These are phyloP conservation scores for Australoheros scitulus DNA, from an alignment of 2,113 vertebrate genomes.

Conservation along the genomic window DNA sequence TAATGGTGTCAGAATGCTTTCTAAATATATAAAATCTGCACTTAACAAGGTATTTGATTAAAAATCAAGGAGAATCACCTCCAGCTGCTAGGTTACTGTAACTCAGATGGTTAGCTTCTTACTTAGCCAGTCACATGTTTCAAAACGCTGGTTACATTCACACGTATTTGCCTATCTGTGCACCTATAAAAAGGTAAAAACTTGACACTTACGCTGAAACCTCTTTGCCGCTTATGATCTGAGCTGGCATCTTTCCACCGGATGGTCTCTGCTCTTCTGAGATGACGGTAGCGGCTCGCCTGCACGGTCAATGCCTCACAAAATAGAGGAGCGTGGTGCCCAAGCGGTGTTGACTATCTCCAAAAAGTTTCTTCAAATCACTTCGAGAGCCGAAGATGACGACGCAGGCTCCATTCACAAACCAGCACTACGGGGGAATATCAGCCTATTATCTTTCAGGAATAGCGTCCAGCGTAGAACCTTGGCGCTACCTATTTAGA, in stretches of 20 bases:
- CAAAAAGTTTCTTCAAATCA: not conserved
- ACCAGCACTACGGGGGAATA: not conserved
- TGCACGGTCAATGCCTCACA: not conserved
- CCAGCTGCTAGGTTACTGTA: not conserved
- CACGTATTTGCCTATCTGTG: not conserved
- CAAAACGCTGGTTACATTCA: not conserved
- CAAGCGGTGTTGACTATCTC: not conserved
- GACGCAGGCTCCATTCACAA: not conserved
- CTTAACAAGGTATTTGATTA: not conserved
- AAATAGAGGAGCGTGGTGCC: not conserved
- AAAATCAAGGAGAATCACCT: not conserved
- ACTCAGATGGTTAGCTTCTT: slow-evolving; percentile 15
- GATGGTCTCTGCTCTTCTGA: not conserved
- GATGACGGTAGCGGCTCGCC: not conserved
- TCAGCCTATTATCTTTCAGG: slow-evolving; percentile 29
- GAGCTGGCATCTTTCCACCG: slow-evolving; percentile 73
- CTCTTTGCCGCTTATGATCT: slow-evolving; percentile 80
- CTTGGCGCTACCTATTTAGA: not conserved
- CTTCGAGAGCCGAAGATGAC: rapidly evolving
- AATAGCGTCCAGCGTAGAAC: slow-evolving; percentile 7
- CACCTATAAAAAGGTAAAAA: not conserved
- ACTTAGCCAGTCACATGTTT: slow-evolving; percentile 36
- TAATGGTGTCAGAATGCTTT: not conserved
- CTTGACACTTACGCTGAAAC: slow-evolving; percentile 78
- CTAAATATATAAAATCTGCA: not conserved